phyloP scores from a whole-genome alignment of 2,797 vertebrate species.

The Siniperca scherzeri region DNA sequence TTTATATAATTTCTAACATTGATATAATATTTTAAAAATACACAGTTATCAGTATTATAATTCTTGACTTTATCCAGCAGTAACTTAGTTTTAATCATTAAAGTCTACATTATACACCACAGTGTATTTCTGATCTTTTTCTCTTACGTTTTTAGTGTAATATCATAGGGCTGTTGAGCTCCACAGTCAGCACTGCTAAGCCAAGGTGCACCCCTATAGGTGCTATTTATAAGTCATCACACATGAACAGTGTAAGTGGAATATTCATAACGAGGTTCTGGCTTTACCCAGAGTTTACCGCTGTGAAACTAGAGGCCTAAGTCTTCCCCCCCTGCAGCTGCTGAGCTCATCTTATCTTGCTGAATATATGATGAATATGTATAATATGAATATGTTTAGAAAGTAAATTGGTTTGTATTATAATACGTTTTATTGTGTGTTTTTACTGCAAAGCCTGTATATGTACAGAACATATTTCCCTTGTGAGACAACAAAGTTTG shows the following conservation, averaged over 20 bases:
- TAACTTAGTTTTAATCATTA: not conserved
- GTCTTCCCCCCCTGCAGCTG: not conserved
- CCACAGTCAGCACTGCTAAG: not conserved
- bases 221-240: slow-evolving; percentile 8
- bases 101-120: not conserved
- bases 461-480: slow-evolving; percentile 9
- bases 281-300: not conserved
- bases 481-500: slow-evolving; percentile 9
- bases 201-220: not conserved
- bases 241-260: not conserved
- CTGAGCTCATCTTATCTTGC: not conserved
- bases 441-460: not conserved
- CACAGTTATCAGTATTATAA: not conserved
- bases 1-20: not conserved
- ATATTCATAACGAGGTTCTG: slow-evolving; percentile 2
- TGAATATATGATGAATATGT: not conserved
- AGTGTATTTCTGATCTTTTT: not conserved
- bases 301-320: not conserved
- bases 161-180: not conserved
- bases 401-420: slow-evolving; percentile 1
- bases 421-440: not conserved
- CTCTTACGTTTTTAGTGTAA: not conserved
- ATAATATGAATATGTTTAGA: not conserved
- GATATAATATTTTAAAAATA: not conserved
- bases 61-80: not conserved